phyloP scores from a whole-genome alignment of 1,140 invertebrate species.

The Cardiocondyla obscurior region DNA sequence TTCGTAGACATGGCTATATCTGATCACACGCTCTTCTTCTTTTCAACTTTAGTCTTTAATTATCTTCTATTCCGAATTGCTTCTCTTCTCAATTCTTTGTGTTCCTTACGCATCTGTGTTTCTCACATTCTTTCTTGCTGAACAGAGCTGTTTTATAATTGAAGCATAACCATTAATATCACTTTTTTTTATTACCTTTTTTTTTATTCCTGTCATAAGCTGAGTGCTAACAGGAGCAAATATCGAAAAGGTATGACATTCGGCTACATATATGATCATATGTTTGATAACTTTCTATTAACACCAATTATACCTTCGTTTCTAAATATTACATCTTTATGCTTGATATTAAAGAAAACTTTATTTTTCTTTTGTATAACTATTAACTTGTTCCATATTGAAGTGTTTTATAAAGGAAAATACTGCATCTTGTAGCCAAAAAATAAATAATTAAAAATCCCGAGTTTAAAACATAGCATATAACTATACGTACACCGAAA shows the following conservation, averaged over 20 bases:
- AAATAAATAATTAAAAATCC: not conserved
- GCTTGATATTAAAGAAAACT: not conserved
- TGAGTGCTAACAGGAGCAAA: slow-evolving; percentile 77
- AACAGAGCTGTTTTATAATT: slow-evolving; percentile 3
- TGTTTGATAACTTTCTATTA: slow-evolving; percentile 22
- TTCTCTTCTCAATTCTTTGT: not conserved
- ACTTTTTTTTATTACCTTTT: slow-evolving; percentile 26
- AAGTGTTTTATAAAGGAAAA: not conserved
- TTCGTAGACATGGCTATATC: slow-evolving; percentile 78
- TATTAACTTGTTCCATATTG: not conserved
- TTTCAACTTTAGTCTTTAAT: slow-evolving; percentile 59
- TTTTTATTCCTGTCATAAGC: slow-evolving; percentile 73
- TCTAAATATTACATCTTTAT: not conserved
- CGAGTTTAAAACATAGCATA: not conserved
- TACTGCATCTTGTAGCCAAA: not conserved
- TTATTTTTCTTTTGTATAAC: not conserved
- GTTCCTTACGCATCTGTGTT: slow-evolving; percentile 18
- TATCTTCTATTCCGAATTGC: slow-evolving; percentile 2
- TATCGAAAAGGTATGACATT: slow-evolving; percentile 75
- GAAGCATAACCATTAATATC: slow-evolving; percentile 50
- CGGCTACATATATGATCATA: slow-evolving; percentile 52
- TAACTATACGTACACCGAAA: no score
- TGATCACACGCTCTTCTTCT: slow-evolving; percentile 78
- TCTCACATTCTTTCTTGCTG: slow-evolving; percentile 24
- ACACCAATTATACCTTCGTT: not conserved